Evolutionary conservation across 2,113 vertebrate genomes (phyloP).

Genomic region (Pavo muticus): DNA sequence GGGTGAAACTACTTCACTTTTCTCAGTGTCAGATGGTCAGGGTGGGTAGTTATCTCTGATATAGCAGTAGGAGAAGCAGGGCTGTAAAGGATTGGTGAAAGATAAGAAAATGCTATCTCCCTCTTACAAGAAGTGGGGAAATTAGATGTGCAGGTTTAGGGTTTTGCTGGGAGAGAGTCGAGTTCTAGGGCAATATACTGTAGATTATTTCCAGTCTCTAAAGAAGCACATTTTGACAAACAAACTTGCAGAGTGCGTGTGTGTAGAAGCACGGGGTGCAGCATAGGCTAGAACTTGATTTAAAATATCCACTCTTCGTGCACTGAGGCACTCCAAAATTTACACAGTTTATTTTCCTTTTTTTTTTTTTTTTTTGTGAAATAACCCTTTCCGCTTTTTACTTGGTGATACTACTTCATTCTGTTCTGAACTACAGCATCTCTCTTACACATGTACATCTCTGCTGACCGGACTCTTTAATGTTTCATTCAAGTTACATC

Average conservation of each 20-base stretch:
- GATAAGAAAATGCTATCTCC: not conserved
- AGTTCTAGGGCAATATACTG: not conserved
- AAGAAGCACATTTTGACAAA: not conserved
- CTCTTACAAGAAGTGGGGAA: not conserved
- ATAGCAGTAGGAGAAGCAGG: not conserved
- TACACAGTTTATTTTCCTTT: not conserved
- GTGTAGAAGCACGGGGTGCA: not conserved
- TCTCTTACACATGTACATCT: not conserved
- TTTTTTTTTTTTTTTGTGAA: not conserved
- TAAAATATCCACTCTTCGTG: not conserved
- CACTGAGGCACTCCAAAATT: not conserved
- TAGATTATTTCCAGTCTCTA: not conserved
- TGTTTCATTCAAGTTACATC: constrained; percentile 83
- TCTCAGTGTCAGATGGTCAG: not conserved
- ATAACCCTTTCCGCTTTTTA: not conserved
- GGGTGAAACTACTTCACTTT: not conserved
- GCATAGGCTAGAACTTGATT: not conserved
- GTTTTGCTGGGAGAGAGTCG: not conserved
- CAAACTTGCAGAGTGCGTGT: not conserved
- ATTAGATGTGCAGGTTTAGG: not conserved
- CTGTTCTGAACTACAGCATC: not conserved
- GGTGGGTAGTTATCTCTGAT: not conserved
- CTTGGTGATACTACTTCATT: not conserved
- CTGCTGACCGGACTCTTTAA: constrained; percentile 4
- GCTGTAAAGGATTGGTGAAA: not conserved